These are phyloP conservation scores for Sipha flava DNA, from an alignment of 1,140 invertebrate species.

Conservation along the genomic window DNA sequence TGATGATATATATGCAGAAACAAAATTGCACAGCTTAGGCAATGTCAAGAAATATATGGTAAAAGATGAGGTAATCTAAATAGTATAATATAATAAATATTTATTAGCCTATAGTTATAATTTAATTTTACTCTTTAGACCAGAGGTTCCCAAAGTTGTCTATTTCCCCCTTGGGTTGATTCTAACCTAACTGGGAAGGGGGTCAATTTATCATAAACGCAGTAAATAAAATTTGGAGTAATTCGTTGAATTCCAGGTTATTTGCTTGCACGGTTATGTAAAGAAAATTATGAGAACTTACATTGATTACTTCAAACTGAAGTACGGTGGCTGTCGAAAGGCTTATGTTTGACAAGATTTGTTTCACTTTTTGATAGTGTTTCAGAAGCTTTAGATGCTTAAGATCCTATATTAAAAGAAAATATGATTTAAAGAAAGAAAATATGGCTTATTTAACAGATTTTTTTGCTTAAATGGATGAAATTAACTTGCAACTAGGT, in stretches of 20 bases:
- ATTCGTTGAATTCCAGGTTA: too few species aligned
- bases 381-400: too few species aligned
- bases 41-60: not conserved
- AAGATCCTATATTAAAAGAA: not conserved
- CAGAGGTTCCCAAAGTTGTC: too few species aligned
- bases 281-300: conserved; percentile 40
- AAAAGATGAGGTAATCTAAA: not conserved
- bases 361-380: not conserved
- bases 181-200: too few species aligned
- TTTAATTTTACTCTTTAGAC: too few species aligned
- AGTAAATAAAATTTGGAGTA: too few species aligned
- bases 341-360: conserved; percentile 26
- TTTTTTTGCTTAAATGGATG: too few species aligned
- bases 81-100: not conserved
- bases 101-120: too few species aligned
- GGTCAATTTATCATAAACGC: too few species aligned
- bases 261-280: conserved; percentile 38
- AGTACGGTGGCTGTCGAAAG: conserved; percentile 43
- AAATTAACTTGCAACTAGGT: not conserved
- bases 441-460: too few species aligned
- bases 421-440: too few species aligned
- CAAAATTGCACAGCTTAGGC: not conserved
- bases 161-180: too few species aligned
- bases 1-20: not conserved
- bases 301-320: conserved; percentile 42